Percentiles rank a stretch among this genome's conserved stretches.
Evolutionary conservation across 2,888 invertebrate genomes (phyloP).

Genomic region (Meloe dianella): DNA sequence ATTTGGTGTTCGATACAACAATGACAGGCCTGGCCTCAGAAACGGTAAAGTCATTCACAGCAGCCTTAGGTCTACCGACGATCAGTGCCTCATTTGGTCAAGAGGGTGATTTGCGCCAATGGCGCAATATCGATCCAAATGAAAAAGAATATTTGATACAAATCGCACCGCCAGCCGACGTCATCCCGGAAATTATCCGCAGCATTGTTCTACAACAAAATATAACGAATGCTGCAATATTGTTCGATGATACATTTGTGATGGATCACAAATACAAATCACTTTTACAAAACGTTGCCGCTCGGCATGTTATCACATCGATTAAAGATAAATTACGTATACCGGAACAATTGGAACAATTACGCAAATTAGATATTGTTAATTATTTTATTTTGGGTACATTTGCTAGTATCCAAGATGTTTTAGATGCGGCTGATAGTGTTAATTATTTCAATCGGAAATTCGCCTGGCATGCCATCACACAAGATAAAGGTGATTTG

Average conservation of each 20-base stretch:
- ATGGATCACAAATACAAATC: slow-evolving; percentile 96
- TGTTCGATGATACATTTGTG: slow-evolving; percentile 78
- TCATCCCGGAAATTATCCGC: slow-evolving; percentile 82
- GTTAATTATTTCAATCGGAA: slow-evolving; percentile 79
- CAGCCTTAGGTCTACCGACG: slow-evolving; percentile 81
- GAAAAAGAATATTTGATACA: slow-evolving; percentile 81
- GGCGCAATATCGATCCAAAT: slow-evolving; percentile 74
- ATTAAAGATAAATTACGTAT: slow-evolving; percentile 65
- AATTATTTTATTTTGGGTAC: slow-evolving; percentile 87
- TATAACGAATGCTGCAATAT: slow-evolving; percentile 89
- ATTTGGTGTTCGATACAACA: slow-evolving; percentile 82
- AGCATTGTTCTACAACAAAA: slow-evolving; percentile 83
- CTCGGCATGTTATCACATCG: slow-evolving; percentile 85
- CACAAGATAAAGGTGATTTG: slow-evolving; percentile 76
- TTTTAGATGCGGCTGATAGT: slow-evolving; percentile 67
- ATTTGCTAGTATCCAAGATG: slow-evolving; percentile 68
- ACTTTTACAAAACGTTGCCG: slow-evolving; percentile 85
- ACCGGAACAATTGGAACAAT: slow-evolving; percentile 72
- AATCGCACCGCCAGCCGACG: slow-evolving; percentile 83
- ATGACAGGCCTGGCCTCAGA: slow-evolving; percentile 82
- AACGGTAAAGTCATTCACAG: slow-evolving; percentile 83
- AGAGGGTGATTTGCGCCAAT: slow-evolving; percentile 80
- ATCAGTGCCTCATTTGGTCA: slow-evolving; percentile 86
- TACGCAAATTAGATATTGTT: slow-evolving; percentile 83
- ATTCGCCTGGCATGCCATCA: slow-evolving; percentile 87